Evolutionary conservation across 2,113 vertebrate species (phyloP).

Genomic region (Nerophis lumbriciformis): DNA sequence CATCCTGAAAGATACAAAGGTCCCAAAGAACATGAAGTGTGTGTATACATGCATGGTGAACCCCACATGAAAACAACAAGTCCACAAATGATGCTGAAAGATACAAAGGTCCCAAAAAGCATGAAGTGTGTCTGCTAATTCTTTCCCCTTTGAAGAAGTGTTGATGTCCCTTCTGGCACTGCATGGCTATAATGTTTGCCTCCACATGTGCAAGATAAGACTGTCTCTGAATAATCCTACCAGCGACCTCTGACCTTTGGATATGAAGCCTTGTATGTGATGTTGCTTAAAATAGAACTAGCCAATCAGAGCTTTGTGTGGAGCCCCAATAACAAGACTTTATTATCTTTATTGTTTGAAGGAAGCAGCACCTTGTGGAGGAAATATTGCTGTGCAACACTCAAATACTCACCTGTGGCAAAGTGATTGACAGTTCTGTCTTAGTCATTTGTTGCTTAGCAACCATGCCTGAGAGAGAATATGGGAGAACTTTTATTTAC

Average conservation of each 20-base stretch:
- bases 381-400: slow-evolving; percentile 33
- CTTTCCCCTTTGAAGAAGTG: too few species aligned
- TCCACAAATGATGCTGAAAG: too few species aligned
- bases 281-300: neutral
- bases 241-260: slow-evolving; percentile 35
- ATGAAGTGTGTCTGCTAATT: too few species aligned
- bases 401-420: neutral
- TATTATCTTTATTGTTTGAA: neutral
- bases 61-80: too few species aligned
- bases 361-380: slow-evolving; percentile 8
- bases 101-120: too few species aligned
- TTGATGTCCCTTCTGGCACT: slow-evolving; percentile 24
- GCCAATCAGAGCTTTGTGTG: neutral
- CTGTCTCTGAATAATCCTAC: slow-evolving; percentile 9
- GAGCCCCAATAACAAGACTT: neutral
- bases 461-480: too few species aligned
- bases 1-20: too few species aligned
- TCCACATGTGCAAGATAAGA: slow-evolving; percentile 49
- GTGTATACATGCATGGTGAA: too few species aligned
- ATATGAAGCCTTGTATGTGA: slow-evolving; percentile 24
- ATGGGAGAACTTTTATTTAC: too few species aligned
- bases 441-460: too few species aligned
- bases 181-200: slow-evolving; percentile 26
- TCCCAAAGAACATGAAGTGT: too few species aligned
- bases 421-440: too few species aligned